phyloP scores from a whole-genome alignment of 2,888 invertebrate genomes.

The Pantelozetes paolii region DNA sequence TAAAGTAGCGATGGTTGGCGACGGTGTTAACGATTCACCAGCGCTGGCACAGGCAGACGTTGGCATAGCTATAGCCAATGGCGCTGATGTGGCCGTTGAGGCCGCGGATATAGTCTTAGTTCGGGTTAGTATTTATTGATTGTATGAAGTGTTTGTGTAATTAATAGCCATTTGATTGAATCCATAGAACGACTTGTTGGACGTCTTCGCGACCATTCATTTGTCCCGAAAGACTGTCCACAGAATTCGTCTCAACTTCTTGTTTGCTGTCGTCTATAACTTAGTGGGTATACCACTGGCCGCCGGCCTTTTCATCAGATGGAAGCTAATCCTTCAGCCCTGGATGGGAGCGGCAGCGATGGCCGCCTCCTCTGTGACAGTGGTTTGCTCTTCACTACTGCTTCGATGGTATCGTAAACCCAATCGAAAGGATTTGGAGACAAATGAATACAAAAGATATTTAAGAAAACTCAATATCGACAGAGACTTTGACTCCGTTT shows the following conservation, averaged over 20 bases:
- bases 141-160: neutral
- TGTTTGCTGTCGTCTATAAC: constrained; percentile 96
- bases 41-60: constrained; percentile 97
- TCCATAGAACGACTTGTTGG: constrained; percentile 92
- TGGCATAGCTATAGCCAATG: constrained; percentile 95
- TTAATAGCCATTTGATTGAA: constrained; percentile 49
- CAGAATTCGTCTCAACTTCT: constrained; percentile 84
- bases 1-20: constrained; percentile 96
- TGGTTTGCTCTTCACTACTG: constrained; percentile 87
- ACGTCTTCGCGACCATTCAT: constrained; percentile 90
- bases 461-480: neutral
- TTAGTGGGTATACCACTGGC: constrained; percentile 92
- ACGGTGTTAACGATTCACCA: constrained; percentile 97
- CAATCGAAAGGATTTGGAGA: constrained; percentile 25
- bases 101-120: constrained; percentile 98
- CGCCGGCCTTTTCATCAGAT: constrained; percentile 60
- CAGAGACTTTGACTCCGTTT: constrained; percentile 11
- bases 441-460: constrained; percentile 30
- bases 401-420: constrained; percentile 81
- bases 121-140: constrained; percentile 61
- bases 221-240: constrained; percentile 83
- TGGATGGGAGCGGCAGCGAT: constrained; percentile 99
- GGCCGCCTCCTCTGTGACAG: constrained; percentile 96
- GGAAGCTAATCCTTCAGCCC: constrained; percentile 72
- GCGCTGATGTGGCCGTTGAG: constrained; percentile 98